Conservation (phyloP, 2,888 invertebrate species). For the Lochmaea capreae region DNA sequence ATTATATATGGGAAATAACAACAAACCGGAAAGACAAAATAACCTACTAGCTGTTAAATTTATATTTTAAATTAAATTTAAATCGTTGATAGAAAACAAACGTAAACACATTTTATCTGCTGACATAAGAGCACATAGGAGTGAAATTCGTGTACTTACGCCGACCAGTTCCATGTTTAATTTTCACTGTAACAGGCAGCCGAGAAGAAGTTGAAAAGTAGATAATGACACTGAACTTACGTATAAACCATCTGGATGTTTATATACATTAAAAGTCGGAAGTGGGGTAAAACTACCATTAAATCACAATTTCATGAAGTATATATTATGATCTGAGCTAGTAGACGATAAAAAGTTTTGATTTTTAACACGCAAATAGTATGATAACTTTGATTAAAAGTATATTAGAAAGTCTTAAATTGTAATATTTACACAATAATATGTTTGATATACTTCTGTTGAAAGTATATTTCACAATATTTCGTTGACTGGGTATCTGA, state of each 20-base stretch:
- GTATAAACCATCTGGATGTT: constrained; percentile 22
- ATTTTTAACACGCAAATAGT: constrained; percentile 23
- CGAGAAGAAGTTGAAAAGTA: constrained; percentile 20
- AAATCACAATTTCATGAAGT: constrained; percentile 23
- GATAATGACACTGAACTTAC: constrained; percentile 14
- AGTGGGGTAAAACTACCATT: constrained; percentile 13
- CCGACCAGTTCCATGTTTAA: constrained; percentile 31
- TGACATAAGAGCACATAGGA: constrained; percentile 1
- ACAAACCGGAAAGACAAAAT: no score
- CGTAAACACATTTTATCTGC: no score
- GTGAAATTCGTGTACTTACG: constrained; percentile 32
- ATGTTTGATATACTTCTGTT: neutral
- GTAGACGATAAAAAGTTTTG: constrained; percentile 24
- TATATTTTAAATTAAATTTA: no score
- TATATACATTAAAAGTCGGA: constrained; percentile 25
- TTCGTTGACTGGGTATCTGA: no score
- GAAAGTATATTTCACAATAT: neutral
- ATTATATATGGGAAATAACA: no score
- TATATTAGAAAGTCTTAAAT: constrained; percentile 7
- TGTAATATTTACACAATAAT: neutral
- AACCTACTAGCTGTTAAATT: no score
- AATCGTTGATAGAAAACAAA: no score
- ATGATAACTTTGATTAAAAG: constrained; percentile 3
- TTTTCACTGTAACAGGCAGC: neutral
- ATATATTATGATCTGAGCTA: constrained; percentile 19